Conservation (phyloP, 2,797 vertebrate species). For the Sebastes matsubarae region DNA sequence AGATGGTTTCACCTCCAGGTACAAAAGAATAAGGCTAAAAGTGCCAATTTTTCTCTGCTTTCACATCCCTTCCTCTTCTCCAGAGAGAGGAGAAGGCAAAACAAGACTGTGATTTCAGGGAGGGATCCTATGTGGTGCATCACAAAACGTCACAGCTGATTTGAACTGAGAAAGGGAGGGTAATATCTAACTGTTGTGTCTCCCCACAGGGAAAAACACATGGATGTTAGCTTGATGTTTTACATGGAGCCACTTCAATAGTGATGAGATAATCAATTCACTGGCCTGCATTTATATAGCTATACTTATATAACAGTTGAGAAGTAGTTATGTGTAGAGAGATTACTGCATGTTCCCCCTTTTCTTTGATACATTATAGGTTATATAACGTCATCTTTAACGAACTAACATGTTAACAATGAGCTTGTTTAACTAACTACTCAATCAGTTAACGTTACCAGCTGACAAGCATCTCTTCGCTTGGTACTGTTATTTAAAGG, state of each 20-base stretch:
- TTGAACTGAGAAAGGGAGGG: slow-evolving; percentile 20
- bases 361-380: not conserved
- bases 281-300: not conserved
- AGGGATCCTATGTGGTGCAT: slow-evolving; percentile 26
- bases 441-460: not conserved
- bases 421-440: not conserved
- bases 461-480: not conserved
- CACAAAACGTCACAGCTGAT: slow-evolving; percentile 53
- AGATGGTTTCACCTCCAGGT: slow-evolving; percentile 1
- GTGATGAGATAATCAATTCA: not conserved
- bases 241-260: not conserved
- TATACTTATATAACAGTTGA: not conserved
- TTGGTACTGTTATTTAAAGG: not conserved
- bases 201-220: not conserved
- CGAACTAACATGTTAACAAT: not conserved
- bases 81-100: not conserved
- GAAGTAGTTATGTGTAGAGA: not conserved
- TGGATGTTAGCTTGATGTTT: not conserved
- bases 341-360: not conserved
- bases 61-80: slow-evolving; percentile 15
- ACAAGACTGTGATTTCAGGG: slow-evolving; percentile 19
- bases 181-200: not conserved
- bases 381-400: not conserved
- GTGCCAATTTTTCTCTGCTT: slow-evolving; percentile 2
- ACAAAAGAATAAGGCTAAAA: not conserved